A percentile compares a stretch with the other conserved stretches of the same genome.
phyloP scores from a whole-genome alignment of 2,113 vertebrate species.

The Brachypodius melanocephalos region DNA sequence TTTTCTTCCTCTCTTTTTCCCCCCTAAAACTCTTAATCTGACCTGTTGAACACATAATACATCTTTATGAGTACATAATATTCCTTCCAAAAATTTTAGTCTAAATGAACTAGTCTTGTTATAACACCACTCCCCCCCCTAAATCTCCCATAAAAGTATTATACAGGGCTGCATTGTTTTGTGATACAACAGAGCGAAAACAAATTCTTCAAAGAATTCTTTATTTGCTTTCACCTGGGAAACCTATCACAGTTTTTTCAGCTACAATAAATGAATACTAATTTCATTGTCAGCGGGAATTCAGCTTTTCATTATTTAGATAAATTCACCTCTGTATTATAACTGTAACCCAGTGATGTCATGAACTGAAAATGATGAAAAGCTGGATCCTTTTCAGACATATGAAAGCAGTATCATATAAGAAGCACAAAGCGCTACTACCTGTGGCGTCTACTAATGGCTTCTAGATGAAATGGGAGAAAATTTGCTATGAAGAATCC shows the following conservation, averaged over 20 bases:
- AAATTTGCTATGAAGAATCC: slow-evolving; percentile 30
- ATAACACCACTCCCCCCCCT: fast-evolving
- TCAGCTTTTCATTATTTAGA: slow-evolving; percentile 41
- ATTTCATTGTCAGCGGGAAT: slow-evolving; percentile 49
- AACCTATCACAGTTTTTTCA: slow-evolving; percentile 2
- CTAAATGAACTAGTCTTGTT: not conserved
- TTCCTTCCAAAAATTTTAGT: not conserved
- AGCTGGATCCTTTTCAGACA: slow-evolving; percentile 18
- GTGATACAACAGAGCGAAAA: not conserved
- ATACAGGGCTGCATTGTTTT: not conserved
- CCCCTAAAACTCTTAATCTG: not conserved
- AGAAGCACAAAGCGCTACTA: slow-evolving; percentile 5
- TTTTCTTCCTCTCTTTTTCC: fast-evolving
- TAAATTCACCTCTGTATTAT: slow-evolving; percentile 1
- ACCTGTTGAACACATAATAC: not conserved
- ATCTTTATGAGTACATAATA: not conserved
- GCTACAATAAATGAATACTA: slow-evolving; percentile 10
- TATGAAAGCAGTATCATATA: slow-evolving; percentile 5
- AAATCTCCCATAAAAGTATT: not conserved
- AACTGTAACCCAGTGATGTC: slow-evolving; percentile 7
- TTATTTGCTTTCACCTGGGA: slow-evolving; percentile 1
- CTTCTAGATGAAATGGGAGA: slow-evolving; percentile 28
- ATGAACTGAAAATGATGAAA: slow-evolving; percentile 45
- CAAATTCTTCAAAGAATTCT: not conserved
- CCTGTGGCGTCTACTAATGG: slow-evolving; percentile 26